Base-by-base conservation (phyloP, 2,113 vertebrate genomes). In the Hemichromis elongatus region DNA sequence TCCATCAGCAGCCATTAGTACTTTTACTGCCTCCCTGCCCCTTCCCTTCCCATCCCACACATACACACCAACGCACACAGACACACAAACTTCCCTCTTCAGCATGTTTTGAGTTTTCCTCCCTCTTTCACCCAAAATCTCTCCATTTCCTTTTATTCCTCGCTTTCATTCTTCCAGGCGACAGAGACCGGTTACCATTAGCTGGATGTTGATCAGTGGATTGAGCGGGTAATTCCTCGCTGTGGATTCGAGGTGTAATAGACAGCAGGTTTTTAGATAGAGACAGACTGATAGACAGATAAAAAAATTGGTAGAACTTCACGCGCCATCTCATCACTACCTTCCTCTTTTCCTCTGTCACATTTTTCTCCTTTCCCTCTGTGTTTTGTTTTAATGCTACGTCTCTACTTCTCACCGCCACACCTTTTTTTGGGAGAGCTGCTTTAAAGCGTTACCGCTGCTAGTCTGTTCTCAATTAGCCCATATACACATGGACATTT, bases 251-350 rank as follows among this genome's bases (percentile, higher is more conserved):
- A 92, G 75, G 81, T 79, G 79, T 45, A 56, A 54, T 26, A 26
- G 66, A 82, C 42, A 24, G 28, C 88, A 90, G 90, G 55, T 88
- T 73, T 68, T 66, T 83, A 80, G 83, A 83, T 87, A 80, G 90
- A 90, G 90, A 95, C 92, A 89, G 94, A 95, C 91, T 82, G 90
- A 95, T 82, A 93, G 93, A 95, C 92, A 93, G 90, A 93, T 84
- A 4, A 35, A 4, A 35, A 83, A 79, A 78, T 18, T 90, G 61
- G 77, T 68, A 81, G 45, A 80, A 81, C 16, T 56, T 86, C 57
- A 61, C n/a, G 30, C 24, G 83, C 83, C 87, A 90, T 86, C 40
- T 85, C 93, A 89, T 89, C 84, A 35, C 79, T 75, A 47, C 73
- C 80, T 68, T 24, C 81, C 82, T 63, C 73, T 83, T 81, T 66